Percentiles rank a stretch among this genome's conserved stretches.
Conservation (phyloP, 2,113 vertebrate genomes). For the Desmodus rotundus region DNA sequence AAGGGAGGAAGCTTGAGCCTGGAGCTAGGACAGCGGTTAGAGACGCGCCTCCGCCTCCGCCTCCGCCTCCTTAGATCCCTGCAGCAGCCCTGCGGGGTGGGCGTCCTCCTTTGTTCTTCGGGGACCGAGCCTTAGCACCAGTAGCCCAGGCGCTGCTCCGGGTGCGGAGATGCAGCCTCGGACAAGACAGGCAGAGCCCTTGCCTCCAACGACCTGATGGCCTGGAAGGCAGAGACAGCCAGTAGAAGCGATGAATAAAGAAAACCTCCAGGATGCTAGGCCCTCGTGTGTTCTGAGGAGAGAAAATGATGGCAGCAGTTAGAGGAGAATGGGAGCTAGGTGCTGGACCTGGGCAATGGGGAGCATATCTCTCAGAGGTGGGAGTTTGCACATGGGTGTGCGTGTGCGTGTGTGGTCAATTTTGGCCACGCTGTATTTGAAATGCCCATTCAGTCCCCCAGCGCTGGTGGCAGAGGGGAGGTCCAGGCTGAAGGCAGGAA, state of each 20-base stretch:
- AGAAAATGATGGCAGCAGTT: not conserved
- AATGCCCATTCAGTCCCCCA: not conserved
- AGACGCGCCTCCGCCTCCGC: rapidly evolving
- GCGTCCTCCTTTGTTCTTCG: not conserved
- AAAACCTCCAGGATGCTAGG: not conserved
- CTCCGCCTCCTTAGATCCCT: not conserved
- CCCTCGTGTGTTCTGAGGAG: rapidly evolving
- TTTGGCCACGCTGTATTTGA: not conserved
- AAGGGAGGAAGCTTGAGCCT: not conserved
- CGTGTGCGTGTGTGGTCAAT: not conserved
- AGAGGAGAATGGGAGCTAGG: not conserved
- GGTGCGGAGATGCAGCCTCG: not conserved
- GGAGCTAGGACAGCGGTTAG: not conserved
- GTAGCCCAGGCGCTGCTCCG: not conserved
- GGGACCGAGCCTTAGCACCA: not conserved
- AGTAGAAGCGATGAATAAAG: not conserved
- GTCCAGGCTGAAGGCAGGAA: not conserved
- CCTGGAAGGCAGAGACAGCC: not conserved
- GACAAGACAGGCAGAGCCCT: not conserved
- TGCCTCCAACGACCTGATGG: no score
- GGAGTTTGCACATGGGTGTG: rapidly evolving
- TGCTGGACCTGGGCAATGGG: not conserved
- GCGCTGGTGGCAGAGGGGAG: not conserved
- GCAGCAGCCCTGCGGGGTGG: not conserved
- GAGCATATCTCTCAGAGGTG: not conserved